Evolutionary conservation across 2,797 vertebrate species (phyloP).

Genomic region (Gila robusta): DNA sequence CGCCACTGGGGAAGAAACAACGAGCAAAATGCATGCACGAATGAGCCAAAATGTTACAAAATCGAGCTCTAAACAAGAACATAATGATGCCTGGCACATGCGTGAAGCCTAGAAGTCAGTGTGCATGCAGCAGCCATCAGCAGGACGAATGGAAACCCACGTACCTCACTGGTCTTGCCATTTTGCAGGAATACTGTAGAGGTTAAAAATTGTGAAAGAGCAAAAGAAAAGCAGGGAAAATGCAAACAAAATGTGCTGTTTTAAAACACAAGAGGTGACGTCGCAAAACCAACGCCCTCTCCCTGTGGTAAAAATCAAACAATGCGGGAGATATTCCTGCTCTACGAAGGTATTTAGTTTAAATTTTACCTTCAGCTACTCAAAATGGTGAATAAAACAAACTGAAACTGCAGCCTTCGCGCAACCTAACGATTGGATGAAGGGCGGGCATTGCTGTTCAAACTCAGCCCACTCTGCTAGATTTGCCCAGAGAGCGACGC

Average conservation of each 20-base stretch:
- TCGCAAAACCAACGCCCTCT: slow-evolving; percentile 72
- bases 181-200: slow-evolving; percentile 84
- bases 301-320: slow-evolving; percentile 71
- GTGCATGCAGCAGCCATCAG: slow-evolving; percentile 65
- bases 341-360: slow-evolving; percentile 71
- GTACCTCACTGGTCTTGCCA: slow-evolving; percentile 88
- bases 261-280: slow-evolving; percentile 72
- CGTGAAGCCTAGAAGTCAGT: slow-evolving; percentile 61
- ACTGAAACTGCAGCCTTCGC: slow-evolving; percentile 87
- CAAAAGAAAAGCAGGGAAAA: slow-evolving; percentile 69
- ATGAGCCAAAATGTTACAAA: slow-evolving; percentile 62
- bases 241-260: slow-evolving; percentile 72
- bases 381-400: slow-evolving; percentile 91
- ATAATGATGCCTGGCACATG: slow-evolving; percentile 69
- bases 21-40: slow-evolving; percentile 47
- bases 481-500: neutral
- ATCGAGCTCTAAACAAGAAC: slow-evolving; percentile 71
- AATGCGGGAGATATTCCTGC: slow-evolving; percentile 63
- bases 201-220: slow-evolving; percentile 75
- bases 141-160: slow-evolving; percentile 75
- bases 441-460: slow-evolving; percentile 66
- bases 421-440: slow-evolving; percentile 79
- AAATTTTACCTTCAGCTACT: slow-evolving; percentile 80
- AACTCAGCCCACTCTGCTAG: slow-evolving; percentile 65
- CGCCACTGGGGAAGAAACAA: slow-evolving; percentile 22